phyloP scores from a whole-genome alignment of 2,113 vertebrate species.

The Anarrhichthys ocellatus region DNA sequence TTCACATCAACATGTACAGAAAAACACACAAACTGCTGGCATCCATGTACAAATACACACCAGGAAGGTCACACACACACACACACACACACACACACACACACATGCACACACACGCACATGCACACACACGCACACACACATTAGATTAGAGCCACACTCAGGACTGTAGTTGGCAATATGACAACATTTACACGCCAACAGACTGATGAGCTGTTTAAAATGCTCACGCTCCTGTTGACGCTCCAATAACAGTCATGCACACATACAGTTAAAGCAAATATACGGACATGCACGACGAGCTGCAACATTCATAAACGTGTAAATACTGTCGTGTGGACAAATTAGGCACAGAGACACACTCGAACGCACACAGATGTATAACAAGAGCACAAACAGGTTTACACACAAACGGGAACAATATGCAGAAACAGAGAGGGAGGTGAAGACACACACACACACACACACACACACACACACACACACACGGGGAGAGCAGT shows the following conservation, averaged over 20 bases:
- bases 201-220: background rate
- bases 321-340: background rate
- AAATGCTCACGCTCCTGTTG: too few species aligned
- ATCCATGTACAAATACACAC: background rate
- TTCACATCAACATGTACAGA: too few species aligned
- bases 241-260: background rate
- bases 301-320: background rate
- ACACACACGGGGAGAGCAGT: background rate
- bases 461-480: background rate
- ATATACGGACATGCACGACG: background rate
- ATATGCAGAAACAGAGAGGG: background rate
- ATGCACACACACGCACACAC: too few species aligned
- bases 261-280: background rate
- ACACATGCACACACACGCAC: too few species aligned
- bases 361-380: slow-evolving; percentile 1
- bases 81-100: background rate
- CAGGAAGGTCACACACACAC: background rate
- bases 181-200: background rate
- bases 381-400: background rate
- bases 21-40: background rate
- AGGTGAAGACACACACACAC: background rate
- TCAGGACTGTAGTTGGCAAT: background rate
- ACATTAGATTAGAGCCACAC: too few species aligned
- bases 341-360: background rate
- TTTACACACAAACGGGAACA: slow-evolving; percentile 3